phyloP scores from a whole-genome alignment of 2,888 invertebrate species.

The Pyrocoelia pectoralis region DNA sequence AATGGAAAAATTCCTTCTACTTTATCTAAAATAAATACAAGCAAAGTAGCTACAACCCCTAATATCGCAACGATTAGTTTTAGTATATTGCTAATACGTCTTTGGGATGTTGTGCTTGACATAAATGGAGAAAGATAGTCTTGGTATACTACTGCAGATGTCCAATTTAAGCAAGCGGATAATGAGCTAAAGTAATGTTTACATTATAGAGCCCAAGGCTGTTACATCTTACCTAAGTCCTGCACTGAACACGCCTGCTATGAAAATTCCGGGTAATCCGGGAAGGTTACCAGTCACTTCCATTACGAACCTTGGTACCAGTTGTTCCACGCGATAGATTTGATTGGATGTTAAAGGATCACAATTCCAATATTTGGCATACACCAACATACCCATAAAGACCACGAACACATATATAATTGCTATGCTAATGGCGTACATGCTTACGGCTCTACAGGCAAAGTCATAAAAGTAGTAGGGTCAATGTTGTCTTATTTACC shows the following conservation, averaged over 20 bases:
- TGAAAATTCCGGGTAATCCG: slow-evolving; percentile 76
- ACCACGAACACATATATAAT: slow-evolving; percentile 66
- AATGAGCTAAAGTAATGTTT: slow-evolving; percentile 68
- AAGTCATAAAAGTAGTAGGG: too few species aligned
- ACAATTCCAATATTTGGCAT: slow-evolving; percentile 69
- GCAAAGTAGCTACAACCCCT: slow-evolving; percentile 62
- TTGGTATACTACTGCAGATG: slow-evolving; percentile 68
- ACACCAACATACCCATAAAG: slow-evolving; percentile 67
- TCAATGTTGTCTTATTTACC: too few species aligned
- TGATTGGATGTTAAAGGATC: slow-evolving; percentile 67
- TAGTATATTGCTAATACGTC: slow-evolving; percentile 65
- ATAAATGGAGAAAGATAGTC: slow-evolving; percentile 67
- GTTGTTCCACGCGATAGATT: slow-evolving; percentile 63
- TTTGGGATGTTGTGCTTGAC: slow-evolving; percentile 61
- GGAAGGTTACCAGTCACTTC: slow-evolving; percentile 69
- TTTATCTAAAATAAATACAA: slow-evolving; percentile 67
- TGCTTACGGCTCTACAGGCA: slow-evolving; percentile 21
- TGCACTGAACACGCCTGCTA: slow-evolving; percentile 76
- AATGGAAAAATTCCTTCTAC: slow-evolving; percentile 73
- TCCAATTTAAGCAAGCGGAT: slow-evolving; percentile 67
- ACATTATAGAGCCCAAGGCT: too few species aligned
- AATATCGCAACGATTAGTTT: slow-evolving; percentile 64
- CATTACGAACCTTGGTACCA: slow-evolving; percentile 74
- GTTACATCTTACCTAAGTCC: slow-evolving; percentile 54
- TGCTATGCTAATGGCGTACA: slow-evolving; percentile 59